These are phyloP conservation scores for Lepidurus apus DNA, from an alignment of 1,140 invertebrate genomes.

Conservation along the genomic window DNA sequence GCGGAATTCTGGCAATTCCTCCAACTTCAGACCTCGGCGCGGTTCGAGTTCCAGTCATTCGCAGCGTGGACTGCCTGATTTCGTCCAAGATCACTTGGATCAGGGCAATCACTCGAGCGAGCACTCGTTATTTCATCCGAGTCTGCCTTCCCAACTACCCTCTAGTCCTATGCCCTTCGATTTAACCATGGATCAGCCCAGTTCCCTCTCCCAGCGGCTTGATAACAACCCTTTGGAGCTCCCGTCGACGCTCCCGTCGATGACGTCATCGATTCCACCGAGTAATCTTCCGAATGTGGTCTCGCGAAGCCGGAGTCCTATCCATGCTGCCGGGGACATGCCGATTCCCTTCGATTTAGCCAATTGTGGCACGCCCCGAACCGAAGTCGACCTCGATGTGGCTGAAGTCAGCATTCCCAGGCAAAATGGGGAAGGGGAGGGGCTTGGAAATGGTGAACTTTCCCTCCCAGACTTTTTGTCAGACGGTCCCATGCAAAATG, in stretches of 20 bases:
- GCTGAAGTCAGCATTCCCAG: background rate
- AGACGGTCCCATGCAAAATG: constrained; percentile 4
- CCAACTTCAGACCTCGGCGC: background rate
- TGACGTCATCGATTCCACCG: background rate
- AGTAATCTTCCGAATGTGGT: background rate
- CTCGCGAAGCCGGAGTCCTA: background rate
- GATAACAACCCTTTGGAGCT: too few relatives aligned
- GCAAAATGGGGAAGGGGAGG: background rate
- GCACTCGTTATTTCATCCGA: too few relatives aligned
- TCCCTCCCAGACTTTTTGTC: background rate
- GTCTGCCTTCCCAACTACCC: background rate
- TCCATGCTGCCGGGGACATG: background rate
- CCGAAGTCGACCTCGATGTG: background rate
- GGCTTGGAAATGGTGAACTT: background rate
- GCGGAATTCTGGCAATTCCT: background rate
- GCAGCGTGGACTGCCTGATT: background rate
- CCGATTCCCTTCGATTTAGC: constrained; percentile 1
- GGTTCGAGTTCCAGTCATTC: background rate
- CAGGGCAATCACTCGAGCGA: background rate
- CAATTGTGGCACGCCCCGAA: background rate
- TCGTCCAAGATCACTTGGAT: background rate
- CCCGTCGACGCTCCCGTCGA: background rate
- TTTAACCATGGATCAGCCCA: background rate
- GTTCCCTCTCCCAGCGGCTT: background rate
- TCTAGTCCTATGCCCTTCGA: constrained; percentile 3